Evolutionary conservation across 1,140 invertebrate genomes (phyloP).

Genomic region (Eulimnadia texana): DNA sequence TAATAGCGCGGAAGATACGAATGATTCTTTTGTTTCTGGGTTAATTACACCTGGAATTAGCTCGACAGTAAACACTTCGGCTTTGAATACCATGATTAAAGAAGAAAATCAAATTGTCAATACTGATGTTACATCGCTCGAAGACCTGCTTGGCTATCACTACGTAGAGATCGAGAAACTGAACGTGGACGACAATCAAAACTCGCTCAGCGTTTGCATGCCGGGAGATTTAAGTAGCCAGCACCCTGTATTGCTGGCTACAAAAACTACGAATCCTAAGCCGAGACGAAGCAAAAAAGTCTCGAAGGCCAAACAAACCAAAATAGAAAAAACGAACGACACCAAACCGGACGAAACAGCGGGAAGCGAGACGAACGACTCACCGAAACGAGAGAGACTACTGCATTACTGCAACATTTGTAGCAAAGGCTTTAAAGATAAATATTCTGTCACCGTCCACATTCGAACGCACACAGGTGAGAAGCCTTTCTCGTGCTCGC

Average conservation of each 20-base stretch:
- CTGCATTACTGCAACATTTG: slow-evolving; percentile 81
- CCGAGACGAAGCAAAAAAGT: not conserved
- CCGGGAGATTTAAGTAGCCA: not conserved
- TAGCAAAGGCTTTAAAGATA: slow-evolving; percentile 83
- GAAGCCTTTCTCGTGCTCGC: slow-evolving; percentile 73
- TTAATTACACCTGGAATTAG: not conserved
- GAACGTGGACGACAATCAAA: slow-evolving; percentile 31
- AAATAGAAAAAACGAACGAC: not conserved
- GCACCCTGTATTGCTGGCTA: too few species aligned
- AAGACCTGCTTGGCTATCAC: slow-evolving; percentile 12
- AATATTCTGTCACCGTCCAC: slow-evolving; percentile 84
- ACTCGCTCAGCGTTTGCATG: not conserved
- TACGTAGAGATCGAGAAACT: slow-evolving; percentile 53
- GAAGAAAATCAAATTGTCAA: not conserved
- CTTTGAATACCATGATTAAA: not conserved
- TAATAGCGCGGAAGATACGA: not conserved
- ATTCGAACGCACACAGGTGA: slow-evolving; percentile 80
- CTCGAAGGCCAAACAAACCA: slow-evolving; percentile 6
- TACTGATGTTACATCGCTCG: slow-evolving; percentile 7
- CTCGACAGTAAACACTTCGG: not conserved
- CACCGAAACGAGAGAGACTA: slow-evolving; percentile 44
- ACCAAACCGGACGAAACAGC: not conserved
- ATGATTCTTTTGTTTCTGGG: not conserved
- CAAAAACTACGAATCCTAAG: too few species aligned
- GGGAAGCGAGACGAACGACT: not conserved